Conservation (phyloP, 2,113 vertebrate genomes). For the Theristicus caerulescens region DNA sequence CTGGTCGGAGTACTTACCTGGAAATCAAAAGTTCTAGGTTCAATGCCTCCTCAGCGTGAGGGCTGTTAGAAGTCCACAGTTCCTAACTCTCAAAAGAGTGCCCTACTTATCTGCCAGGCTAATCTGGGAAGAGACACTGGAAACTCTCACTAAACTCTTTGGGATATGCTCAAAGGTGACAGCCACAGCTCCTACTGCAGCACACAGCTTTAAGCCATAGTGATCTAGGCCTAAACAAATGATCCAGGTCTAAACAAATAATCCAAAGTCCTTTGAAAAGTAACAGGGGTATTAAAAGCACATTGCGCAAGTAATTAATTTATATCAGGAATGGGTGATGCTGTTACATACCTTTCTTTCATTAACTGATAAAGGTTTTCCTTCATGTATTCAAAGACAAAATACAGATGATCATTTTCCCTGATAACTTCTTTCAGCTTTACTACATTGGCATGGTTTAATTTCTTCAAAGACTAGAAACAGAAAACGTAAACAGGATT, state of each 20-base stretch:
- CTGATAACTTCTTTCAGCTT: slow-evolving; percentile 86
- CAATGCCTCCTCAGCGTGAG: background rate
- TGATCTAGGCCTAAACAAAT: background rate
- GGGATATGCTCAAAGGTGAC: background rate
- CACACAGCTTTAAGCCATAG: background rate
- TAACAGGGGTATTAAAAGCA: background rate
- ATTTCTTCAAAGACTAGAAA: slow-evolving; percentile 84
- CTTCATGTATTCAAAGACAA: slow-evolving; percentile 87
- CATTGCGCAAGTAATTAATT: background rate
- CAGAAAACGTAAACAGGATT: slow-evolving; percentile 22
- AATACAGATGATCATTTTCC: slow-evolving; percentile 85
- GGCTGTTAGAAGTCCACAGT: background rate
- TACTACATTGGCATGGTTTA: slow-evolving; percentile 83
- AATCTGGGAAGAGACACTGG: background rate
- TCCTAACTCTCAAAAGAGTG: background rate
- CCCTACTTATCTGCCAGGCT: background rate
- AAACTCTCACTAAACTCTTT: background rate
- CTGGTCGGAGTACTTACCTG: background rate
- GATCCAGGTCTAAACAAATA: background rate
- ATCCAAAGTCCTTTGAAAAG: background rate
- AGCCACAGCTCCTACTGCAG: background rate
- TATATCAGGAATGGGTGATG: background rate
- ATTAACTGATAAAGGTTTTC: slow-evolving; percentile 87
- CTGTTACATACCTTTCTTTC: slow-evolving; percentile 81
- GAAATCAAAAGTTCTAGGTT: background rate